Conservation (phyloP, 1,140 invertebrate genomes). For the Aphelenchoides besseyi region DNA sequence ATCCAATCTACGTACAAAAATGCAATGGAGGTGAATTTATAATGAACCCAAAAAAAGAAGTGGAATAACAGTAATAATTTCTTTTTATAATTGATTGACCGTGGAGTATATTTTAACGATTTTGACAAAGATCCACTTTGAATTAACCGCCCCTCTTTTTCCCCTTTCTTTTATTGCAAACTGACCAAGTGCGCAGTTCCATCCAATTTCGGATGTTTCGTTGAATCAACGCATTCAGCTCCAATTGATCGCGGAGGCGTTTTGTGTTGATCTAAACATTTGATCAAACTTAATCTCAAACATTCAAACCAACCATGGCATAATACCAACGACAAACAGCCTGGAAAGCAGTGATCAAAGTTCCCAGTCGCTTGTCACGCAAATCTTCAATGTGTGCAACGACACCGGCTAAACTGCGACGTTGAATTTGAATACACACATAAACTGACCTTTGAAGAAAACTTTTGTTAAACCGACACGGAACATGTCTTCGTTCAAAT, state of each 20-base stretch:
- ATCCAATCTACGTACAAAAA: no score
- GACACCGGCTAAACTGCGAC: conserved; percentile 79
- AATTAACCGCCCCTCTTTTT: not conserved
- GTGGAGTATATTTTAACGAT: no score
- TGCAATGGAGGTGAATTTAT: no score
- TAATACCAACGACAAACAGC: conserved; percentile 57
- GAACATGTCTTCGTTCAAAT: conserved; percentile 21
- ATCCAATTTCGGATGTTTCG: conserved; percentile 97
- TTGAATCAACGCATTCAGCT: conserved; percentile 93
- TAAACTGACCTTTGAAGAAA: conserved; percentile 68
- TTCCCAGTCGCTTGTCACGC: conserved; percentile 92
- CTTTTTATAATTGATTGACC: no score
- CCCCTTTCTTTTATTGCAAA: conserved; percentile 65
- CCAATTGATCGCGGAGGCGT: conserved; percentile 65
- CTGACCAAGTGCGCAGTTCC: conserved; percentile 94
- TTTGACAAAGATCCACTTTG: no score
- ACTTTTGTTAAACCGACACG: conserved; percentile 60
- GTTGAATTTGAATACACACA: not conserved
- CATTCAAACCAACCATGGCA: conserved; percentile 16
- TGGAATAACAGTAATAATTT: no score
- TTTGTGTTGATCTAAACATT: conserved; percentile 46
- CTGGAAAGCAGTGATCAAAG: conserved; percentile 97
- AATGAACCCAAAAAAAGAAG: no score
- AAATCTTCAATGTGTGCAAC: conserved; percentile 99
- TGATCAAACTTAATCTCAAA: conserved; percentile 1